phyloP scores from a whole-genome alignment of 2,113 vertebrate species.

The Meles meles region DNA sequence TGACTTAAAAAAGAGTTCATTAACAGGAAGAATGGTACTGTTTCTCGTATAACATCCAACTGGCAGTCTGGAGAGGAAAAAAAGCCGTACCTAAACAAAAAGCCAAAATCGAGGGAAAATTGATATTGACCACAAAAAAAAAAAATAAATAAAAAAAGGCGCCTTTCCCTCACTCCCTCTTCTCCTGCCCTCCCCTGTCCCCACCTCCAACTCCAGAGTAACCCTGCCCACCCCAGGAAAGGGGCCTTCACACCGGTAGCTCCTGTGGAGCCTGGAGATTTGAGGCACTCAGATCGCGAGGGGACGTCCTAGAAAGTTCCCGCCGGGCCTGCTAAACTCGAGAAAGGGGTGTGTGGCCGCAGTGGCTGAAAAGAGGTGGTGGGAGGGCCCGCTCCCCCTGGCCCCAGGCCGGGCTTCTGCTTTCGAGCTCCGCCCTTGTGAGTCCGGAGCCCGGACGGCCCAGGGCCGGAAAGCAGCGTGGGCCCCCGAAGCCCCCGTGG shows the following conservation, averaged over 20 bases:
- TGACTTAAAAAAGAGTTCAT: conserved; percentile 85
- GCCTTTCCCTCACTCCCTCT: background rate
- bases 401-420: background rate
- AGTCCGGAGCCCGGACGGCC: background rate
- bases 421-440: background rate
- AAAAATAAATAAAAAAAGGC: background rate
- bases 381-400: background rate
- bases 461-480: background rate
- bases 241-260: background rate
- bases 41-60: conserved; percentile 71
- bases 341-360: background rate
- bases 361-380: background rate
- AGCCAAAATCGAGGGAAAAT: conserved; percentile 67
- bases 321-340: background rate
- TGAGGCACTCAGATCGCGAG: background rate
- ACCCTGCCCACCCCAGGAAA: background rate
- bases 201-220: background rate
- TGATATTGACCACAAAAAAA: conserved; percentile 59
- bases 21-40: conserved; percentile 84
- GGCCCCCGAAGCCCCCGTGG: background rate
- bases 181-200: background rate
- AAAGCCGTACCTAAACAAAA: conserved; percentile 60
- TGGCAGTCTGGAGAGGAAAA: conserved; percentile 39
- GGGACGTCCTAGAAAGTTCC: conserved; percentile 30
- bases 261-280: background rate